Percentiles rank a stretch among this genome's conserved stretches.
phyloP scores from a whole-genome alignment of 1,140 invertebrate genomes.

The Calosoma granatense region DNA sequence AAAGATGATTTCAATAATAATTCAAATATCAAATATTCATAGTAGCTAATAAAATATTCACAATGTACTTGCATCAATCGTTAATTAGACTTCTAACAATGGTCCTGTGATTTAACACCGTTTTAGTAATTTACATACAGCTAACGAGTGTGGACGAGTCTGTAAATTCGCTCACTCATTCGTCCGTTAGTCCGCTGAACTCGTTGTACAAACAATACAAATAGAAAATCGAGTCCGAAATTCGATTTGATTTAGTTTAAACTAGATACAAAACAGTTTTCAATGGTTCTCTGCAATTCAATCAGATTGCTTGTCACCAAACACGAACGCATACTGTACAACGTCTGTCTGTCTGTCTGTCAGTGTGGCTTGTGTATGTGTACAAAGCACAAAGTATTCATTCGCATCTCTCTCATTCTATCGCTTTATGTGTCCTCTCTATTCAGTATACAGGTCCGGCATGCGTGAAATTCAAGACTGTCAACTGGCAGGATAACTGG shows the following conservation, averaged over 20 bases:
- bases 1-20: too few relatives aligned
- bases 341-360: background rate
- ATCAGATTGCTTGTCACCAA: background rate
- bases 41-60: too few relatives aligned
- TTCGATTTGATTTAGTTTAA: background rate
- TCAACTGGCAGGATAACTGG: too few relatives aligned
- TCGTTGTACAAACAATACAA: background rate
- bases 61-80: too few relatives aligned
- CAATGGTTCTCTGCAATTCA: conserved; percentile 1
- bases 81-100: background rate
- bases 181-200: background rate
- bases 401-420: too few relatives aligned
- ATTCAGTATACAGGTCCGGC: too few relatives aligned
- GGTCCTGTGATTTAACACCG: background rate
- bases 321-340: background rate
- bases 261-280: conserved; percentile 9
- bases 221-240: background rate
- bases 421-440: background rate
- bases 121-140: background rate
- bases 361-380: background rate
- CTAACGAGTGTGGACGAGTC: background rate
- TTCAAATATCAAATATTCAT: too few relatives aligned
- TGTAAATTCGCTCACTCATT: background rate
- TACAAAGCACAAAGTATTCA: background rate
- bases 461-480: too few relatives aligned